Percentiles rank a stretch among this genome's conserved stretches.
These are phyloP conservation scores for Euura lappo DNA, from an alignment of 1,140 invertebrate species.

Conservation along the genomic window DNA sequence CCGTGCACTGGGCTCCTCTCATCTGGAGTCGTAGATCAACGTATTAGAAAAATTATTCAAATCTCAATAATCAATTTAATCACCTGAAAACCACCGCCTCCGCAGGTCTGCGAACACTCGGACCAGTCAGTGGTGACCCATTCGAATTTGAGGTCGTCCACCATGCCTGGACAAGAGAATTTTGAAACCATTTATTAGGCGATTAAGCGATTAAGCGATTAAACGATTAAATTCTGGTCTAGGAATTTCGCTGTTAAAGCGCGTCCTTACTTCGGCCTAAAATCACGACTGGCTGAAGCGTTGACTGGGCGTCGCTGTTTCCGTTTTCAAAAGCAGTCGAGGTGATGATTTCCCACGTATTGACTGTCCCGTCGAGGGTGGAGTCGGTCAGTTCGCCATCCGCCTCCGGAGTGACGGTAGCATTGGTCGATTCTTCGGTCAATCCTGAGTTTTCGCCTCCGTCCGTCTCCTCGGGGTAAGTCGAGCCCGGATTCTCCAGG, in stretches of 20 bases:
- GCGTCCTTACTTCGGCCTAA: constrained; percentile 11
- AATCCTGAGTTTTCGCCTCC: not conserved
- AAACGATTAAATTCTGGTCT: too few relatives aligned
- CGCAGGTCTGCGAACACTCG: constrained; percentile 85
- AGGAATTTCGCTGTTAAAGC: too few relatives aligned
- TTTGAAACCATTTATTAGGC: not conserved
- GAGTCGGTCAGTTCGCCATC: not conserved
- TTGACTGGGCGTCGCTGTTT: not conserved
- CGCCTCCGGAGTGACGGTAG: not conserved
- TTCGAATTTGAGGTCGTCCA: constrained; percentile 71
- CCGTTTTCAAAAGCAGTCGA: not conserved
- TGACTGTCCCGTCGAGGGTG: not conserved
- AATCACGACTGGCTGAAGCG: not conserved
- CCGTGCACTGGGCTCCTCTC: constrained; percentile 75
- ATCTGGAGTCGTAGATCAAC: constrained; percentile 60
- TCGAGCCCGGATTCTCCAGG: not conserved
- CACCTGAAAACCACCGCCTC: constrained; percentile 74
- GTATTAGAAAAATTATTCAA: constrained; percentile 24
- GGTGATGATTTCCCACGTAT: constrained; percentile 6
- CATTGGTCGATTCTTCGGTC: not conserved
- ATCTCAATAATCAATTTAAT: constrained; percentile 15
- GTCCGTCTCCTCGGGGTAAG: not conserved
- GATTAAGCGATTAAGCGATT: too few relatives aligned
- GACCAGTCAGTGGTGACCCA: constrained; percentile 87
- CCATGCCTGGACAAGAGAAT: constrained; percentile 38